Percentiles rank a stretch among this genome's conserved stretches.
Evolutionary conservation across 2,113 vertebrate species (phyloP).

Genomic region (Salvator merianae): DNA sequence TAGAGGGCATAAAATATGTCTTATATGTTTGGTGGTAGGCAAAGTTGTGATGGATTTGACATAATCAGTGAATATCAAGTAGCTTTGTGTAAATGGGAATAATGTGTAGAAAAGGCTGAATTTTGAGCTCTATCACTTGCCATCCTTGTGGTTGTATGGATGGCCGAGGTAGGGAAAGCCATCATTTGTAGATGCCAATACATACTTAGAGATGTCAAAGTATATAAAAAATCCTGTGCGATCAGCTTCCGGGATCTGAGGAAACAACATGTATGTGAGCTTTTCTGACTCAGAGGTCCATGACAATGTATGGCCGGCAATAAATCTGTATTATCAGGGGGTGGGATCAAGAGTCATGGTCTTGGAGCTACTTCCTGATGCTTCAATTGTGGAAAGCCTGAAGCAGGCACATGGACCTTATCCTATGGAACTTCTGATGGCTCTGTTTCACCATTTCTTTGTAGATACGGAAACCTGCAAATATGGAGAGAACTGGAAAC

Average conservation of each 20-base stretch:
- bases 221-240: background rate
- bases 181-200: background rate
- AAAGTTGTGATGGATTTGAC: background rate
- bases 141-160: background rate
- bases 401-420: no score
- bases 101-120: background rate
- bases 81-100: background rate
- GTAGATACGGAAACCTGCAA: no score
- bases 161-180: background rate
- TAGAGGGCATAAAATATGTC: background rate
- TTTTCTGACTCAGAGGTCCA: background rate
- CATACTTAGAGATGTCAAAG: no score
- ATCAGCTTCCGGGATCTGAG: background rate
- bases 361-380: background rate
- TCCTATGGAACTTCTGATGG: no score
- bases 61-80: background rate
- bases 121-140: background rate
- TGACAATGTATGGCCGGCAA: background rate
- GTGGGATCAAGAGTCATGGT: background rate
- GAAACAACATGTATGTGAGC: background rate
- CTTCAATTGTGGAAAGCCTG: no score
- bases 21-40: background rate
- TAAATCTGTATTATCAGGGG: background rate
- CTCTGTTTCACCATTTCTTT: no score
- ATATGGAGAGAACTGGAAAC: no score